Evolutionary conservation across 2,113 vertebrate species (phyloP).

Genomic region (Calcarius ornatus): DNA sequence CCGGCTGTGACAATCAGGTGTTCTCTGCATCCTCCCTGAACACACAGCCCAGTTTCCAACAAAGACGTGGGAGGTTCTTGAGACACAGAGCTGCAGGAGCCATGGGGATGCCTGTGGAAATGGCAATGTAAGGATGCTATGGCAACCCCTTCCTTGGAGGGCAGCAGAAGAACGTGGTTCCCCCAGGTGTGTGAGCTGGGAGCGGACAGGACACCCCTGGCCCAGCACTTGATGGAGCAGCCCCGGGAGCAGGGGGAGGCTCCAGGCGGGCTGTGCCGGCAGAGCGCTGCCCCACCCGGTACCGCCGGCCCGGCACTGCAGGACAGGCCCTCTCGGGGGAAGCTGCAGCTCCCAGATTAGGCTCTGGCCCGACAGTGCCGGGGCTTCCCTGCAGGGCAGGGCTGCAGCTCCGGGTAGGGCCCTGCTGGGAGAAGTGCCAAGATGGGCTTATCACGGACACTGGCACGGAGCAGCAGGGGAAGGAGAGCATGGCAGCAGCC

Average conservation of each 20-base stretch:
- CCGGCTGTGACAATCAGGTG: not conserved
- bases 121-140: not conserved
- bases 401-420: not conserved
- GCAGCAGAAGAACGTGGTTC: accelerated
- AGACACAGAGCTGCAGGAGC: not conserved
- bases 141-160: not conserved
- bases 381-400: not conserved
- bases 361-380: accelerated
- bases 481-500: not conserved
- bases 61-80: not conserved
- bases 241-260: not conserved
- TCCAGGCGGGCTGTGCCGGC: not conserved
- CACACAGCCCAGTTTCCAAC: not conserved
- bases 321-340: not conserved
- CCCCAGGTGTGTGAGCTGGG: not conserved
- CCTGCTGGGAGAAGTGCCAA: not conserved
- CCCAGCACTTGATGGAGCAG: not conserved
- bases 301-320: not conserved
- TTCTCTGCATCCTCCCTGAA: not conserved
- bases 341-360: not conserved
- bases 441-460: accelerated
- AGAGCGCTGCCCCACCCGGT: not conserved
- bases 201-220: not conserved
- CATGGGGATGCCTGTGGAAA: not conserved
- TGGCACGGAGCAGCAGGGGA: not conserved